Conservation (phyloP, 2,113 vertebrate genomes). For the Alligator sinensis region DNA sequence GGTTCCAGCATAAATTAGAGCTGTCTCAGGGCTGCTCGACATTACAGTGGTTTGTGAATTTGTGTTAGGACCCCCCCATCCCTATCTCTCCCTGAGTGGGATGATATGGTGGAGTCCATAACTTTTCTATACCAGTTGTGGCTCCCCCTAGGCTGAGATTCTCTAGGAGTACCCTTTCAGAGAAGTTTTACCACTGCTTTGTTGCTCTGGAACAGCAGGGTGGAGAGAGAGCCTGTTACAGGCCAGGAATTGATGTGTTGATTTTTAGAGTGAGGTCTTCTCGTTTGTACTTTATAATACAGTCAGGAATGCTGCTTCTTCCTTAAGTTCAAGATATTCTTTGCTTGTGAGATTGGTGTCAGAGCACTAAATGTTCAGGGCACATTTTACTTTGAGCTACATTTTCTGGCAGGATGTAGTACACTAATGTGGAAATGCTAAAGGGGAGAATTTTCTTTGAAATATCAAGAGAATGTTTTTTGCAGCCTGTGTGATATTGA, state of each 20-base stretch:
- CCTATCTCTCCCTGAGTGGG: not conserved
- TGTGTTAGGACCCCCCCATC: not conserved
- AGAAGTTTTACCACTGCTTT: not conserved
- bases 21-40: not conserved
- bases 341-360: not conserved
- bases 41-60: not conserved
- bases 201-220: not conserved
- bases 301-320: not conserved
- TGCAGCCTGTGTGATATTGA: not conserved
- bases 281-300: not conserved
- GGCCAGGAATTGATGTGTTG: not conserved
- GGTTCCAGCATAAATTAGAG: not conserved
- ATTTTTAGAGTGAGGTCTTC: not conserved
- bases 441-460: not conserved
- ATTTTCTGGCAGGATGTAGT: not conserved
- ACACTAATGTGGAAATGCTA: not conserved
- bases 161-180: not conserved
- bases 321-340: not conserved
- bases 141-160: not conserved
- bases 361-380: not conserved
- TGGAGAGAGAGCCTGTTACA: not conserved
- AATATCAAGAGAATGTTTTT: not conserved
- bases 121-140: not conserved
- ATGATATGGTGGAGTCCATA: not conserved
- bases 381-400: not conserved